phyloP scores from a whole-genome alignment of 2,113 vertebrate genomes.

The Hymenochirus boettgeri region DNA sequence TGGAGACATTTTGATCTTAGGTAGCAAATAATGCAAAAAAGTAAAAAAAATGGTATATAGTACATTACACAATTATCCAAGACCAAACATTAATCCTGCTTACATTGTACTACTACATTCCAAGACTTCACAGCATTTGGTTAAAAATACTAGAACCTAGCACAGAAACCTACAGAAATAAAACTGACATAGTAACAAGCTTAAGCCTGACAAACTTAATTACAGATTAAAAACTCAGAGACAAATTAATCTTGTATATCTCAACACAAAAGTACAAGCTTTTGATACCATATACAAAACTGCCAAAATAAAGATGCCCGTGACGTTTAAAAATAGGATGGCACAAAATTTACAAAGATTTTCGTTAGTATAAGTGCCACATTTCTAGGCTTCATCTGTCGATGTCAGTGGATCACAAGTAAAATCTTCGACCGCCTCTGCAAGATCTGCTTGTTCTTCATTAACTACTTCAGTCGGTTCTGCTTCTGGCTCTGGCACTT shows the following conservation, averaged over 20 bases:
- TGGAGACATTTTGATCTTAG: slow-evolving; percentile 15
- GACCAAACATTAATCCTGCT: slow-evolving; percentile 23
- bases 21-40: slow-evolving; percentile 23
- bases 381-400: slow-evolving; percentile 13
- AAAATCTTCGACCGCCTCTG: slow-evolving; percentile 10
- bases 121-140: slow-evolving; percentile 36
- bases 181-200: slow-evolving; percentile 15
- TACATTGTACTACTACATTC: slow-evolving; percentile 30
- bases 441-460: slow-evolving; percentile 43
- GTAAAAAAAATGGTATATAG: slow-evolving; percentile 14
- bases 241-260: background rate
- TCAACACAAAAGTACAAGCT: background rate
- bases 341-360: slow-evolving; percentile 14
- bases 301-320: background rate
- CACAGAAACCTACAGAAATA: slow-evolving; percentile 16
- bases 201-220: background rate
- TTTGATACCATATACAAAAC: slow-evolving; percentile 1
- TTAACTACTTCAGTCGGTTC: slow-evolving; percentile 27
- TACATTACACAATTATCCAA: slow-evolving; percentile 29
- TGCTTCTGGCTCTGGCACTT: background rate
- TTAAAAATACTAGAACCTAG: slow-evolving; percentile 32
- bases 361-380: background rate
- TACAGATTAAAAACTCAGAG: slow-evolving; percentile 13
- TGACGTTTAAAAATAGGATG: slow-evolving; percentile 21
- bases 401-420: slow-evolving; percentile 16